Evolutionary conservation across 2,797 vertebrate species (phyloP), one percentile per base, ranked within the genome.

Genomic region (Epinephelus awoara): DNA sequence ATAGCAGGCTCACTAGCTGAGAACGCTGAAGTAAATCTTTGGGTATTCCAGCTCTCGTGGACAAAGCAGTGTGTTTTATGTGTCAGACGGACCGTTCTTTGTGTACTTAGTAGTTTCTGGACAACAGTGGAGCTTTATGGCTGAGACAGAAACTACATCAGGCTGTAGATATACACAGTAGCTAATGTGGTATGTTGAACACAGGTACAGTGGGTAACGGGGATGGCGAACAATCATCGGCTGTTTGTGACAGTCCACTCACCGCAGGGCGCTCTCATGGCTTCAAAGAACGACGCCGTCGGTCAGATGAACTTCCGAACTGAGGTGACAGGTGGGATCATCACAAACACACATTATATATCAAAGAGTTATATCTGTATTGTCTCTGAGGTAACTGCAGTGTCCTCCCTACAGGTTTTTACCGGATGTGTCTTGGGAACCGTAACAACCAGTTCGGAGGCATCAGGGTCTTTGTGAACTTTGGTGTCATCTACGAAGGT

Each of bases 351-450:
- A 8, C 34, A 8, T 34, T 34, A 34, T 34, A 34, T 1, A 21
- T 40, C 7, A 12, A 54, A 14, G 12, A 49, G 49, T n/a, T 10
- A 17, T 29, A 18, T 44, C 2, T 1, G 1, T 11, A 14, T 44
- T 1, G 1, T 50, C 38, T 59, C 29, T 46, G 40, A 51, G 1
- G 14, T 80, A 27, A 57, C 64, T 17, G 25, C 56, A 15, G 23
- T 23, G 27, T 64, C 51, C 7, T 76, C 21, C 3, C 7, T 0
- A 14, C 89, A 97, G 97, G 97, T 49, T 97, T 95, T 88, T 97
- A 97, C 80, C 94, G 94, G 90, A 85, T 97, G 64, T 97, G 97
- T 89, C 74, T 97, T 47, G 92, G 89, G 82, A 97, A 97, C 81
- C 89, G 90, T 75, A 88, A 96, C 54, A 96, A 95, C 83, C 92